Conservation (phyloP, 2,113 vertebrate species). For the Calyptommatus sinebrachiatus region DNA sequence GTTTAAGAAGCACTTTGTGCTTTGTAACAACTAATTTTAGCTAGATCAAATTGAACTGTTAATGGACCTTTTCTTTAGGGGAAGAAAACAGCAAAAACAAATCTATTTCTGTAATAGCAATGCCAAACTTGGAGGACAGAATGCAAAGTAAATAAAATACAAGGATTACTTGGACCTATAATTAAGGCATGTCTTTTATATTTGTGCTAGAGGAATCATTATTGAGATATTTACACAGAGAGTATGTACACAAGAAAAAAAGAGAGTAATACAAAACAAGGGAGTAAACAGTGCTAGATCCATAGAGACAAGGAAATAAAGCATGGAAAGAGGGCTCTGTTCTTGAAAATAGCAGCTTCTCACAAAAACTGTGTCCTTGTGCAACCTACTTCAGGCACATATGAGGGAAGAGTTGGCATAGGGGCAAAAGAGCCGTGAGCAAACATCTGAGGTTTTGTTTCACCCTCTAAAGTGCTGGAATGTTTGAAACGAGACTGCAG, state of each 20-base stretch:
- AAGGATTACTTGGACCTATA: background rate
- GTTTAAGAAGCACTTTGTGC: background rate
- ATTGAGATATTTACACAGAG: conserved; percentile 8
- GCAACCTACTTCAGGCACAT: too few relatives aligned
- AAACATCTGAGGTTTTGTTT: too few relatives aligned
- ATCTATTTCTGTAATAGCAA: background rate
- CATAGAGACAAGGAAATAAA: background rate
- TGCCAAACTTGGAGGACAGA: background rate
- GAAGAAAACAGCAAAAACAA: background rate
- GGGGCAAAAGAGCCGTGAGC: too few relatives aligned
- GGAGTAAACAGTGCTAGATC: background rate
- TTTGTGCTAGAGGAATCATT: background rate
- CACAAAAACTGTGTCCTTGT: too few relatives aligned
- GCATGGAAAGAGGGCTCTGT: background rate
- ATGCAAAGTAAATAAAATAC: background rate
- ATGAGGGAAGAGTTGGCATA: too few relatives aligned
- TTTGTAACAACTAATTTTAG: background rate
- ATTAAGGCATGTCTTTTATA: background rate
- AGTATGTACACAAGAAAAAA: background rate
- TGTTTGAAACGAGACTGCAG: too few relatives aligned
- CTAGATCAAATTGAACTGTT: background rate
- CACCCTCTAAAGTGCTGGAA: too few relatives aligned
- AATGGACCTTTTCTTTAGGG: background rate
- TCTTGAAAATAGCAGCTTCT: background rate
- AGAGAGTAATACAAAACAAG: background rate